Base-by-base conservation (phyloP, 2,888 invertebrate genomes). In the Asteroscopus sphinx region DNA sequence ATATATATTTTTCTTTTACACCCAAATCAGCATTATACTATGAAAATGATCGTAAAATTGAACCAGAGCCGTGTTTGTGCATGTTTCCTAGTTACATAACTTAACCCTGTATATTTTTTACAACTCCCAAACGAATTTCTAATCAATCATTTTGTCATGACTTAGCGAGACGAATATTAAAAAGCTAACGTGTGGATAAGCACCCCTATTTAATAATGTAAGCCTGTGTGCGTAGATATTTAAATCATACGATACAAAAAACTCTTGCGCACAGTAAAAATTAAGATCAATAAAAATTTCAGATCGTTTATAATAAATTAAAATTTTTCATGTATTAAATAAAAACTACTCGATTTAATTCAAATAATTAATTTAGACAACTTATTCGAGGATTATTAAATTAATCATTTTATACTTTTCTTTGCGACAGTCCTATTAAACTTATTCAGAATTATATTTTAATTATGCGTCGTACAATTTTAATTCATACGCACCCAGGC, bases 61-160 rank as follows among this genome's bases (percentile, higher is more conserved):
- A 36, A 49, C 45, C 33, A 7, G 8, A 44, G 11, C 30, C 26
- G 57, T 13, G 47, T 65, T 75, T 71, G 67, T 77, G 68, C 62
- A 64, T 55, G 21, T 53, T 59, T 39, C 46, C 44, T 65, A 62
- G 64, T 65, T 68, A 63, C 58, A 58, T 64, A 60, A 73, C 69
- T 68, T 75, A 85, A 84, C 87, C 88, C 86, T 87, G 87, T 85
- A 81, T 73, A 48, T 61, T 63, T 58, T 44, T 57, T 64, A 64
- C 61, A 76, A 49, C 62, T 65, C 61, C 60, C 62, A 47, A 67
- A 68, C 62, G 40, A 73, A 65, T 68, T 61, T 58, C 25, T 15
- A 36, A 36, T 36, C 17, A 57, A 62, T 55, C 41, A 61, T 48
- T 57, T 61, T 71, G 72, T 79, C 62, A 75, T 76, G 80, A 80